Evolutionary conservation across 2,888 invertebrate species (phyloP), one percentile per base, ranked within the genome.

Genomic region (Plagodis pulveraria): DNA sequence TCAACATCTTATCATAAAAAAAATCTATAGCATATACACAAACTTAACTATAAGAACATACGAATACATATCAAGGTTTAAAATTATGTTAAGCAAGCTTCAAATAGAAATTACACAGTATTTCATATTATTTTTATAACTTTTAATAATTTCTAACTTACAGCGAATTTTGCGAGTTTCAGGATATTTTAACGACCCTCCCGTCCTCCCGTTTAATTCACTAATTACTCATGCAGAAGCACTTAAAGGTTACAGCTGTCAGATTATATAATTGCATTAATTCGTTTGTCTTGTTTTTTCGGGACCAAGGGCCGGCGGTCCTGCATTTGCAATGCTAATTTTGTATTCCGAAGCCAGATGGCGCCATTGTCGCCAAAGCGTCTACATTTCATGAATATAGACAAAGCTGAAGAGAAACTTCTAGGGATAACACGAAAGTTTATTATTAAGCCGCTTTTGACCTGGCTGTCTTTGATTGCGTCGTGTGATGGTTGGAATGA

Each of bases 311-410:
- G 60, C 61, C 59, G 49, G 32, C 55, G 69, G 65, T 56, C 56
- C 53, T 63, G 62, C 65, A 77, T 79, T 73, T 76, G 80, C 76
- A 79, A 72, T 79, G 77, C 79, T 77, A 79, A 79, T 51, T 56
- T 58, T 50, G 50, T 42, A 41, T 50, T 47, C 60, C 63, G 63
- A 53, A 60, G 51, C 58, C 80, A 79, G 78, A 77, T 76, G 80
- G 62, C 70, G 70, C 62, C 66, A 49, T 73, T 74, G 79, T 76
- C 67, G 56, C 54, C 63, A 43, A 44, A 68, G 65, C 70, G 69
- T 65, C 61, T 61, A 61, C 60, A 60, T 61, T 60, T 61, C 60
- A 61, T 61, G 60, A 61, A 61, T 61, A 61, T 61, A 61, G 60
- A 61, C 60, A 61, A 52, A 49, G 60, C 47, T 7, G 38, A 36